phyloP scores from a whole-genome alignment of 1,140 invertebrate genomes.

The Brachystomella parvula region DNA sequence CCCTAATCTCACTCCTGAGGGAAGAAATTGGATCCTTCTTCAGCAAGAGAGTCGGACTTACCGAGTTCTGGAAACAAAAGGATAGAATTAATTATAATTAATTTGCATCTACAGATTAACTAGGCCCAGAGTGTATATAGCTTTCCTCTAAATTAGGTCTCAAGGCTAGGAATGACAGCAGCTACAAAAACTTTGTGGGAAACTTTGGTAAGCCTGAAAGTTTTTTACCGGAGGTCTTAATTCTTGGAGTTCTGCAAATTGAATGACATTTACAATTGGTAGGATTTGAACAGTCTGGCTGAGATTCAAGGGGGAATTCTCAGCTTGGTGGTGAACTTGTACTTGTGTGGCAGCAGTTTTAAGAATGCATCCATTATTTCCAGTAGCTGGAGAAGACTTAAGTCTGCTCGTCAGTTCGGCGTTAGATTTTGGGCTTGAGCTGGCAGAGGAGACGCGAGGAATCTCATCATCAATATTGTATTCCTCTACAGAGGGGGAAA shows the following conservation, averaged over 20 bases:
- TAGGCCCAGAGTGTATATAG: not conserved
- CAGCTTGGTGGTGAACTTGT: slow-evolving; percentile 22
- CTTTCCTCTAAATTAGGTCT: no score
- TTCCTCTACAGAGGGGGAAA: slow-evolving; percentile 35
- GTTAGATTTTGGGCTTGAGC: not conserved
- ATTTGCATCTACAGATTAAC: slow-evolving; percentile 5
- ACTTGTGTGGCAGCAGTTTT: slow-evolving; percentile 34
- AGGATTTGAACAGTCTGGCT: not conserved
- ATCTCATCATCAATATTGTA: slow-evolving; percentile 17
- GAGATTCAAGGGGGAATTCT: not conserved
- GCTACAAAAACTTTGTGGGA: no score
- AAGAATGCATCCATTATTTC: not conserved
- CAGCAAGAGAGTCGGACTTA: not conserved
- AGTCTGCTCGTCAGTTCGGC: slow-evolving; percentile 3
- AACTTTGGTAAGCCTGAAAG: no score
- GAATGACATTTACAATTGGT: not conserved
- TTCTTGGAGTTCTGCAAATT: slow-evolving; percentile 1
- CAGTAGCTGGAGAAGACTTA: not conserved
- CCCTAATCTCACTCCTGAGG: slow-evolving; percentile 65
- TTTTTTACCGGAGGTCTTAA: no score
- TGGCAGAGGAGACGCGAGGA: slow-evolving; percentile 1
- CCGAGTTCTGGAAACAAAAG: not conserved
- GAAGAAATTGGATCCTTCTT: slow-evolving; percentile 49
- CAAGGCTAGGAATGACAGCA: no score
- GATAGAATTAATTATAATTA: slow-evolving; percentile 2